Conservation (phyloP, 2,888 invertebrate species). For the Synergus umbraculus region DNA sequence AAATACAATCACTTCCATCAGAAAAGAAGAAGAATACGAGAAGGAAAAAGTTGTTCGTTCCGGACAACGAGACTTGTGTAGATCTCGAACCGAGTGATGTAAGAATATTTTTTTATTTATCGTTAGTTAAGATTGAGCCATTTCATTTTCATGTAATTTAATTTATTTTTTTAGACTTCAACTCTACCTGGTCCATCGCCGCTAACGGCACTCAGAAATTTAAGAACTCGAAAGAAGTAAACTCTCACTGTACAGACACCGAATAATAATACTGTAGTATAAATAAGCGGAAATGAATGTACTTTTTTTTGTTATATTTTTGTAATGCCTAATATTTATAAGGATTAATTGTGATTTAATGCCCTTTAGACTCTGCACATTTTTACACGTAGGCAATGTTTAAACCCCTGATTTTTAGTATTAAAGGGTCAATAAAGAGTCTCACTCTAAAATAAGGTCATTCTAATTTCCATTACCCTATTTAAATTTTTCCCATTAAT, state of each 20-base stretch:
- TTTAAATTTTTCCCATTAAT: too few relatives aligned
- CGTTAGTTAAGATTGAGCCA: too few relatives aligned
- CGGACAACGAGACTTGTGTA: slow-evolving; percentile 60
- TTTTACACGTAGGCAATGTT: not conserved
- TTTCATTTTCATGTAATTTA: slow-evolving; percentile 34
- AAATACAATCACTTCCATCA: slow-evolving; percentile 43
- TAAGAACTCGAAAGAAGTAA: slow-evolving; percentile 58
- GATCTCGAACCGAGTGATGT: slow-evolving; percentile 65
- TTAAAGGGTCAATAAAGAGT: not conserved
- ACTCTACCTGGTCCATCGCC: slow-evolving; percentile 52
- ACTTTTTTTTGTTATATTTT: slow-evolving; percentile 6
- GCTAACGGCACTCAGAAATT: slow-evolving; percentile 52
- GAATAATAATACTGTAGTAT: not conserved
- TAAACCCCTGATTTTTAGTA: not conserved
- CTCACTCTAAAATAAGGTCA: not conserved
- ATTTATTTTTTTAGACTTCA: slow-evolving; percentile 47
- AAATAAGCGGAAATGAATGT: not conserved
- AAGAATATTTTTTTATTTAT: slow-evolving; percentile 13
- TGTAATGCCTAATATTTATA: not conserved
- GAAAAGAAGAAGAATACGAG: slow-evolving; percentile 57
- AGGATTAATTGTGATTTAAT: not conserved
- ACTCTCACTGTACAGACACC: not conserved
- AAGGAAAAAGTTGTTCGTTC: slow-evolving; percentile 64
- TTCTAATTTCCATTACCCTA: too few relatives aligned
- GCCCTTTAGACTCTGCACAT: not conserved